phyloP scores from a whole-genome alignment of 2,113 vertebrate species.

The Falco punctatus region DNA sequence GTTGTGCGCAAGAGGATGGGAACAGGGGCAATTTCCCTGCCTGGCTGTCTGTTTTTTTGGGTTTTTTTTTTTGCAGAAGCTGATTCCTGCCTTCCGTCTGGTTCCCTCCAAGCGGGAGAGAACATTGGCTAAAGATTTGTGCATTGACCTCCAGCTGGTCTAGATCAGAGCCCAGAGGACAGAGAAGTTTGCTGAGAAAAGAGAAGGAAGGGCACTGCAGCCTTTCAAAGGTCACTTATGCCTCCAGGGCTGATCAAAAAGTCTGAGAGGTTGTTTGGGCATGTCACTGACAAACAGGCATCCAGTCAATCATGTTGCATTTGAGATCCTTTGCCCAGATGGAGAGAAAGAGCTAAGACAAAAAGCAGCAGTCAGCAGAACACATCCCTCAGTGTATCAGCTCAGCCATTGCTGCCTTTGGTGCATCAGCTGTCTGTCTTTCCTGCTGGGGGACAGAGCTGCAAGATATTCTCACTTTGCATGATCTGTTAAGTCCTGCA shows the following conservation, averaged over 20 bases:
- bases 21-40: background rate
- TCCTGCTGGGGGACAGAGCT: background rate
- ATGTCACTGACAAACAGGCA: background rate
- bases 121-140: background rate
- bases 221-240: background rate
- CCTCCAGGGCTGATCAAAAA: background rate
- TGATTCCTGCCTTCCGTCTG: background rate
- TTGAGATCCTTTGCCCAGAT: background rate
- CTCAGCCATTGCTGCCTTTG: background rate
- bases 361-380: background rate
- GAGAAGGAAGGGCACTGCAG: background rate
- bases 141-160: background rate
- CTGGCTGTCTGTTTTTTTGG: background rate
- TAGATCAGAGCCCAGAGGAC: background rate
- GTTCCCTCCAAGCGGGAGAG: background rate
- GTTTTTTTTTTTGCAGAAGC: background rate
- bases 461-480: background rate
- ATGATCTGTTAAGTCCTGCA: background rate
- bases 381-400: background rate
- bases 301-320: background rate
- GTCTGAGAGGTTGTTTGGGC: background rate
- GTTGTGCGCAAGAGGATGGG: background rate
- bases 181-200: background rate
- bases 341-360: background rate
- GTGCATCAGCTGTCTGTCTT: background rate